Percentiles rank a stretch among this genome's conserved stretches.
Evolutionary conservation across 2,888 invertebrate species (phyloP).

Genomic region (Dorcus hopei): DNA sequence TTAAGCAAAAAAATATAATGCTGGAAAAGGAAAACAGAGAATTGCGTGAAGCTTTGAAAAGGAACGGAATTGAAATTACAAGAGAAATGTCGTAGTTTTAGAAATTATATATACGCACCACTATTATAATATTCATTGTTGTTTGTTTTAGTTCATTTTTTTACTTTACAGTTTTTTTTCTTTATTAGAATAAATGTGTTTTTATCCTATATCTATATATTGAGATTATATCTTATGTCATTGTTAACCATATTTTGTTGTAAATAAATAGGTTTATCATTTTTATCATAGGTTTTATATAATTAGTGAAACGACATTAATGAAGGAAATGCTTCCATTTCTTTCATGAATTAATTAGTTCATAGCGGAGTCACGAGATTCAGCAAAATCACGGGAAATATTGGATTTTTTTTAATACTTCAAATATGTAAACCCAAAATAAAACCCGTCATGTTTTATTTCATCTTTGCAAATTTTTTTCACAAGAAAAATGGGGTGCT

Average conservation of each 20-base stretch:
- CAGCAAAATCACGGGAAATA: too few relatives aligned
- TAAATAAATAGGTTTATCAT: slow-evolving; percentile 1
- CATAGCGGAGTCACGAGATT: too few relatives aligned
- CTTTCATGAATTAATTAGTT: too few relatives aligned
- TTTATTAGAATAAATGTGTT: background rate
- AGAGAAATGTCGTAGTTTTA: slow-evolving; percentile 8
- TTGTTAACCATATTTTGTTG: slow-evolving; percentile 1
- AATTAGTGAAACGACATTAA: background rate
- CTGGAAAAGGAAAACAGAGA: slow-evolving; percentile 74
- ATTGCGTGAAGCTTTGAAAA: slow-evolving; percentile 64
- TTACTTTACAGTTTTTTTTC: background rate
- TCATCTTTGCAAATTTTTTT: too few relatives aligned
- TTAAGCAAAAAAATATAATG: slow-evolving; percentile 69
- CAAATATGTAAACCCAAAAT: too few relatives aligned
- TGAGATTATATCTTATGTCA: background rate
- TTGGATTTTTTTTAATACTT: too few relatives aligned
- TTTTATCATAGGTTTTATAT: background rate
- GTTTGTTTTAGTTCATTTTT: background rate
- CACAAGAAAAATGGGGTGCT: too few relatives aligned
- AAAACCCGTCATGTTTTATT: too few relatives aligned
- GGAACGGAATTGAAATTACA: slow-evolving; percentile 56
- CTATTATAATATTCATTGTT: background rate
- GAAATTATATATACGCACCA: background rate
- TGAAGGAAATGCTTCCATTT: too few relatives aligned
- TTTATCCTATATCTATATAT: background rate